Conservation (phyloP, 2,888 invertebrate species). For the Alcis repandata region DNA sequence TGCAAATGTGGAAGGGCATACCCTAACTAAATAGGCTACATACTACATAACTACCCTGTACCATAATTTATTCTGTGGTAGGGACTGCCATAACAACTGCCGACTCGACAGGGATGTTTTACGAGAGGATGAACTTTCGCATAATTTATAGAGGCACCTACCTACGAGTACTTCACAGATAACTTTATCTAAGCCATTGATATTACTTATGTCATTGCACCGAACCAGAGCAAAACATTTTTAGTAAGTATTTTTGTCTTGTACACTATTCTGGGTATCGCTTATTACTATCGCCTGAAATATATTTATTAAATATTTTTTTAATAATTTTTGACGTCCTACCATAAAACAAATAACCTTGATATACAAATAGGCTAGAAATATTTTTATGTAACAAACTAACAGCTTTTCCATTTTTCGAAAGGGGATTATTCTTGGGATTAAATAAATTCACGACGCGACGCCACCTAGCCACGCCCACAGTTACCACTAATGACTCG, state of each 20-base stretch:
- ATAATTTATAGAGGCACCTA: not conserved
- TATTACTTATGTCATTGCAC: not conserved
- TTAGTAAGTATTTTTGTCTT: too few relatives aligned
- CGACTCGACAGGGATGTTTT: conserved; percentile 23
- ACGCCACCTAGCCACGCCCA: not conserved
- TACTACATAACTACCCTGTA: too few relatives aligned
- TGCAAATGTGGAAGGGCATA: not conserved
- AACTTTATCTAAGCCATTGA: too few relatives aligned
- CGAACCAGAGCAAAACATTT: not conserved
- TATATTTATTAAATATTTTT: too few relatives aligned
- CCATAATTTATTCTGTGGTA: conserved; percentile 3
- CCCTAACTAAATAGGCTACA: not conserved
- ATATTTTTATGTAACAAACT: too few relatives aligned
- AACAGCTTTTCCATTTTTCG: not conserved
- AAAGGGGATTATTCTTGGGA: not conserved
- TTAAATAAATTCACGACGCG: not conserved
- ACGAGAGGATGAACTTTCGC: conserved; percentile 9
- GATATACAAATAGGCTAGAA: too few relatives aligned
- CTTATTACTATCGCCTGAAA: too few relatives aligned
- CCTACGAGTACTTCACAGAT: too few relatives aligned
- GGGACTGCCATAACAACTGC: conserved; percentile 14
- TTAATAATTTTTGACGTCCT: too few relatives aligned
- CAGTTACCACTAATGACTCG: not conserved
- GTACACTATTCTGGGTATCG: too few relatives aligned
- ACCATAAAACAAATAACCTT: too few relatives aligned